A percentile compares a stretch with the other conserved stretches of the same genome.
These are phyloP conservation scores for Pseudomyrmex sp. DNA, from an alignment of 1,140 invertebrate species.

Conservation along the genomic window DNA sequence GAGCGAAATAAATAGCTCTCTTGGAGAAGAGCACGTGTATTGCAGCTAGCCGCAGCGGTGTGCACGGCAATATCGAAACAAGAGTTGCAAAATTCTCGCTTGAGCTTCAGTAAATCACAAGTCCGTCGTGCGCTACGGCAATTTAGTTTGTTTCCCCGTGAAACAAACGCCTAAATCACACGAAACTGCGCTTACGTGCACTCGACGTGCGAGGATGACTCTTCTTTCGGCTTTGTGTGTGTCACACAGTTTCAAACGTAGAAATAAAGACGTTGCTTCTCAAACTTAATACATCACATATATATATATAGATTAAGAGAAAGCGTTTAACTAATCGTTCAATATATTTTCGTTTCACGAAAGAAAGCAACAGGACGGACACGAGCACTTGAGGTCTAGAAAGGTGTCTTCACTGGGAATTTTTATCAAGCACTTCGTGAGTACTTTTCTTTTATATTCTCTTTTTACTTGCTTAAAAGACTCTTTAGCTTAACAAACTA, in stretches of 20 bases:
- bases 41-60: neutral
- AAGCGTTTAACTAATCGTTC: neutral
- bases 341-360: slow-evolving; percentile 62
- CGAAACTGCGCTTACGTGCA: neutral
- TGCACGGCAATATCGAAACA: slow-evolving; percentile 22
- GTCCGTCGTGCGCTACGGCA: slow-evolving; percentile 1
- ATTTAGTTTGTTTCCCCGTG: slow-evolving; percentile 31
- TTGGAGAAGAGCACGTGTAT: slow-evolving; percentile 15
- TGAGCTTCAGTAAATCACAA: slow-evolving; percentile 30
- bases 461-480: too few species aligned
- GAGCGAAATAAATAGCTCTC: slow-evolving; percentile 17
- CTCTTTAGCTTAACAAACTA: too few species aligned
- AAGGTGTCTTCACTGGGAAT: slow-evolving; percentile 74
- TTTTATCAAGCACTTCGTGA: slow-evolving; percentile 56
- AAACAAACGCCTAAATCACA: slow-evolving; percentile 39
- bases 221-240: too few species aligned
- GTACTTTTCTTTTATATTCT: slow-evolving; percentile 22
- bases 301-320: too few species aligned
- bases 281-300: too few species aligned
- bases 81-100: slow-evolving; percentile 20
- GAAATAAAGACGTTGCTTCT: too few species aligned
- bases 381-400: slow-evolving; percentile 77
- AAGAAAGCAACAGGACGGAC: slow-evolving; percentile 77
- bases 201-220: neutral
- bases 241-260: too few species aligned